Percentiles rank a stretch among this genome's conserved stretches.
Conservation (phyloP, 1,140 invertebrate species). For the Drosophila novamexicana region DNA sequence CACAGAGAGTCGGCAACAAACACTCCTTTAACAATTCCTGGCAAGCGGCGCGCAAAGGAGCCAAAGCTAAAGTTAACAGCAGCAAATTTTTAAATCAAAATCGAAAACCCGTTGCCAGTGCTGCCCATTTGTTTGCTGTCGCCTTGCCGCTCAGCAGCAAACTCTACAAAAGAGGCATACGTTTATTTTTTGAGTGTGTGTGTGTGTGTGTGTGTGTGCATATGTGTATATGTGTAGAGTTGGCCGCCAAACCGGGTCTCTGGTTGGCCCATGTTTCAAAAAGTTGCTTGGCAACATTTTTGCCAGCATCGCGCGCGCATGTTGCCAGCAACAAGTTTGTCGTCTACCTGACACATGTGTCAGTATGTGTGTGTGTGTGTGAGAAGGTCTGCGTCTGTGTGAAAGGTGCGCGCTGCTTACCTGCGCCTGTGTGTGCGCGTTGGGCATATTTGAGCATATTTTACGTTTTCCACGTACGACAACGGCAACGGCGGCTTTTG, state of each 20-base stretch:
- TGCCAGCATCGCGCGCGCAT: constrained; percentile 61
- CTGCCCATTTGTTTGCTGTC: constrained; percentile 60
- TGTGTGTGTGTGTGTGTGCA: not conserved
- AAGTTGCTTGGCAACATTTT: constrained; percentile 81
- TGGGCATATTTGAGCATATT: constrained; percentile 72
- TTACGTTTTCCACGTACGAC: constrained; percentile 73
- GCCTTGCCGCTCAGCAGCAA: constrained; percentile 41
- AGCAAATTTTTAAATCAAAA: constrained; percentile 38
- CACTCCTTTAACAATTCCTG: constrained; percentile 44
- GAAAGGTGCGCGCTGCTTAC: constrained; percentile 54
- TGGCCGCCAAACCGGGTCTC: constrained; percentile 61
- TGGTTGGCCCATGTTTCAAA: constrained; percentile 50
- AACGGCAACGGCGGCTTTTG: constrained; percentile 66
- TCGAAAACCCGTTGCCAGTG: constrained; percentile 64
- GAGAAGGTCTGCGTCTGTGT: constrained; percentile 32
- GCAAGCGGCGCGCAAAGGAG: constrained; percentile 13
- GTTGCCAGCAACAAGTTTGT: constrained; percentile 81
- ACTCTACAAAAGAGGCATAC: constrained; percentile 39
- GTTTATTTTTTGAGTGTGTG: not conserved
- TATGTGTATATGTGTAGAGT: constrained; percentile 20
- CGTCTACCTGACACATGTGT: constrained; percentile 62
- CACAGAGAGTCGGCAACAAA: constrained; percentile 25
- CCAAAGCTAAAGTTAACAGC: constrained; percentile 8
- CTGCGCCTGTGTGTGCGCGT: constrained; percentile 32
- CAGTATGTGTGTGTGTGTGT: constrained; percentile 27